phyloP scores from a whole-genome alignment of 2,797 vertebrate genomes.

The Caiman crocodilus region DNA sequence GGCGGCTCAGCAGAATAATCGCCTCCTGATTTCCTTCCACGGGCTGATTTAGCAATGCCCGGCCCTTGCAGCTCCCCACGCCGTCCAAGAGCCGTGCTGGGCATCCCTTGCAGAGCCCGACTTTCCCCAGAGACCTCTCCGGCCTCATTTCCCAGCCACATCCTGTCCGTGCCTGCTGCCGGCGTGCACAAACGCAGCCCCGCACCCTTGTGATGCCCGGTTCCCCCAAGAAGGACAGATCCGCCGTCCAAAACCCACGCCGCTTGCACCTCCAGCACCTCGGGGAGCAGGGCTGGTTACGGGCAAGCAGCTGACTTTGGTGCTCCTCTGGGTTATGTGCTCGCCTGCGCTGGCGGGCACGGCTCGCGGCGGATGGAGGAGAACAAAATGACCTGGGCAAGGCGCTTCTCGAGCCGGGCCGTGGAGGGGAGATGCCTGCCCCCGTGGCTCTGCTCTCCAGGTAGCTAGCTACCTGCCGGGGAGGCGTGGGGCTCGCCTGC shows the following conservation, averaged over 20 bases:
- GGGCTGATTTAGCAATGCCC: too few species aligned
- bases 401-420: background rate
- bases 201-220: too few species aligned
- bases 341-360: too few species aligned
- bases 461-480: rapidly evolving
- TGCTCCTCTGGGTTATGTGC: too few species aligned
- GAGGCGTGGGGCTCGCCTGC: rapidly evolving
- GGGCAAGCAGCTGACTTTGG: background rate
- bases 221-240: too few species aligned
- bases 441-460: background rate
- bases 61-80: too few species aligned
- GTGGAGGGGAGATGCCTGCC: background rate
- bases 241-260: too few species aligned
- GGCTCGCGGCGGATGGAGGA: rapidly evolving
- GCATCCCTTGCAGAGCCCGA: conserved; percentile 34
- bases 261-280: too few species aligned
- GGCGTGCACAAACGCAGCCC: too few species aligned
- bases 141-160: too few species aligned
- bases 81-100: conserved; percentile 45
- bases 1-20: rapidly evolving
- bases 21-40: rapidly evolving
- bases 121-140: background rate
- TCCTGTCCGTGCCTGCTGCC: too few species aligned
- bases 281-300: too few species aligned
- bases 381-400: background rate